Evolutionary conservation across 2,113 vertebrate genomes (phyloP).

Genomic region (Pleuronectes platessa): DNA sequence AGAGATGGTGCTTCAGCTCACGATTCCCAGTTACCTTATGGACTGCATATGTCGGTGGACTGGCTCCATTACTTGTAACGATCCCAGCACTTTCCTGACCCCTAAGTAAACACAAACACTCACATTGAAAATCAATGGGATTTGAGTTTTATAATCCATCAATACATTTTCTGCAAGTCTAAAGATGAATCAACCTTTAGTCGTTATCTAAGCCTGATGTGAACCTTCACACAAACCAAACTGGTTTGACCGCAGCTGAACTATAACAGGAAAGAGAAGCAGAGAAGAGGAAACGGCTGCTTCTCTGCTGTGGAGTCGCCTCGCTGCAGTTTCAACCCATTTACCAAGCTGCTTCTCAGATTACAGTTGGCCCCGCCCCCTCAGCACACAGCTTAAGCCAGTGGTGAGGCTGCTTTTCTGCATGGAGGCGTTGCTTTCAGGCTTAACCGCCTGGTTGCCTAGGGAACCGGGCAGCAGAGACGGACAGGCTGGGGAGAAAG

Average conservation of each 20-base stretch:
- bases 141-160: not conserved
- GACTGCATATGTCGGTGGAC: constrained; percentile 86
- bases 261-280: not conserved
- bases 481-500: constrained; percentile 83
- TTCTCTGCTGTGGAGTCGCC: constrained; percentile 56
- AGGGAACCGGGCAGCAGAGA: constrained; percentile 91
- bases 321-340: constrained; percentile 76
- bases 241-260: constrained; percentile 61
- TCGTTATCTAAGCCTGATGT: not conserved
- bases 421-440: constrained; percentile 87
- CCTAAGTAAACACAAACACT: constrained; percentile 78
- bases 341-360: constrained; percentile 91
- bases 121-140: not conserved
- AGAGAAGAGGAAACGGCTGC: not conserved
- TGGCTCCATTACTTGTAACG: constrained; percentile 93
- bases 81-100: constrained; percentile 98
- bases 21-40: constrained; percentile 89
- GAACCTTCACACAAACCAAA: constrained; percentile 62
- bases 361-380: constrained; percentile 85
- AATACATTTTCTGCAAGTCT: not conserved
- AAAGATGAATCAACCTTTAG: constrained; percentile 16
- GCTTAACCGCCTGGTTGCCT: constrained; percentile 94
- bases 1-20: not conserved
- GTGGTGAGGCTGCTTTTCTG: constrained; percentile 90
- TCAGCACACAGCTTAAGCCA: constrained; percentile 93